phyloP scores from a whole-genome alignment of 2,888 invertebrate species.

The Drosophila silvestris region DNA sequence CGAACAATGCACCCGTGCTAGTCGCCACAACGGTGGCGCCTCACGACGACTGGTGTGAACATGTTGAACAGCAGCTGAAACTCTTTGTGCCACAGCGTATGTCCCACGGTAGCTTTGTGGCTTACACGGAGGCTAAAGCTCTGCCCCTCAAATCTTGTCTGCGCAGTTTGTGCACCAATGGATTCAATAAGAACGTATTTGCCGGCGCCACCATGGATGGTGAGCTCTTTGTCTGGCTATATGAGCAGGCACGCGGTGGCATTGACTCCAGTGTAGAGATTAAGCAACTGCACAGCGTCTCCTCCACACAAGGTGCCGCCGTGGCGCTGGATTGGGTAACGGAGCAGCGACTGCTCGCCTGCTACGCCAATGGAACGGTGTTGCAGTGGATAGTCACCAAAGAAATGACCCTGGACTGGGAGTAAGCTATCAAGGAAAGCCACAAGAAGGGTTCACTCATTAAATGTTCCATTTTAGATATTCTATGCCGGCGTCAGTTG shows the following conservation, averaged over 20 bases:
- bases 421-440: constrained; percentile 56
- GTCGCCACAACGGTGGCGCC: constrained; percentile 77
- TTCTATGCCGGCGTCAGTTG: constrained; percentile 44
- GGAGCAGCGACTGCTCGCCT: constrained; percentile 77
- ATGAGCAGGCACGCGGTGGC: constrained; percentile 53
- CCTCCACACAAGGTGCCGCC: constrained; percentile 77
- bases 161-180: constrained; percentile 80
- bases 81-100: constrained; percentile 82
- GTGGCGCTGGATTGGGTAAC: constrained; percentile 83
- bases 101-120: constrained; percentile 71
- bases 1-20: constrained; percentile 83
- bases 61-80: constrained; percentile 80
- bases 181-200: constrained; percentile 82
- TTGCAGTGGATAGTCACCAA: constrained; percentile 78
- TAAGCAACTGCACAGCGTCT: constrained; percentile 74
- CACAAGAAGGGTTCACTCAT: not conserved
- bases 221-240: constrained; percentile 83
- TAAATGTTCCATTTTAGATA: constrained; percentile 34
- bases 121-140: constrained; percentile 74
- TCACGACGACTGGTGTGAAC: constrained; percentile 85
- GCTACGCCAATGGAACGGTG: constrained; percentile 82
- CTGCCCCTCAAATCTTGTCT: constrained; percentile 83
- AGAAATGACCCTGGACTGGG: constrained; percentile 72
- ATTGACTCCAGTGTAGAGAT: constrained; percentile 63
- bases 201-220: constrained; percentile 84